A percentile compares a stretch with the other conserved stretches of the same genome.
Evolutionary conservation across 2,888 invertebrate species (phyloP).

Genomic region (Agonum fuliginosum): DNA sequence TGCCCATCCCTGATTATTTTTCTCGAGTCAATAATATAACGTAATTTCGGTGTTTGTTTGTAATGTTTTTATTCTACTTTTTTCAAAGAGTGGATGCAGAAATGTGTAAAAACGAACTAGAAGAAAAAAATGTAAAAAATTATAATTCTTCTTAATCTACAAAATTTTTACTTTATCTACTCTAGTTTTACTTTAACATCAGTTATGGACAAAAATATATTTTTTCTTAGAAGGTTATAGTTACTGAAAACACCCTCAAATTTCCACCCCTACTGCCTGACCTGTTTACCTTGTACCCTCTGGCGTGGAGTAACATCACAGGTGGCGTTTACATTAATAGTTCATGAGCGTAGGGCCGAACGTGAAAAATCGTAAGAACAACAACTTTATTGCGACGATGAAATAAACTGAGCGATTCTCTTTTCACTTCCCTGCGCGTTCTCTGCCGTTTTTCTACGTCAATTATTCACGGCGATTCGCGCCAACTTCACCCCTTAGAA

Average conservation of each 20-base stretch:
- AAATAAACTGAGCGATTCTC: conserved; percentile 20
- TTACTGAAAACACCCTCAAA: background rate
- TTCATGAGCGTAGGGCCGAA: conserved; percentile 22
- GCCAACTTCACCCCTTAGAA: background rate
- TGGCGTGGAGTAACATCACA: background rate
- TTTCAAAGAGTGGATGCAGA: no score
- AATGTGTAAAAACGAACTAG: no score
- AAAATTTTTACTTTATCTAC: no score
- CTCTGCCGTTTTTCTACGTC: conserved; percentile 4
- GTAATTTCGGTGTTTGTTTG: no score
- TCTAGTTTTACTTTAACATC: no score
- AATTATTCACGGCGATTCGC: background rate
- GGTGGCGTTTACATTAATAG: conserved; percentile 36
- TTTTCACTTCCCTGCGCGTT: background rate
- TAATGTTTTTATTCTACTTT: no score
- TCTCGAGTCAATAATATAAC: no score
- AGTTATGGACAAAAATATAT: no score
- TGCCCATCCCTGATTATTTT: no score
- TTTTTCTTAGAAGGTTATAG: no score
- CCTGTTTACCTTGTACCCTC: background rate
- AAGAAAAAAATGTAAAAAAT: no score
- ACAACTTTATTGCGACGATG: conserved; percentile 36
- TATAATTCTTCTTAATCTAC: no score
- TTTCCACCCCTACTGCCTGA: conserved; percentile 2
- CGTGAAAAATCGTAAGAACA: conserved; percentile 47